A percentile compares a stretch with the other conserved stretches of the same genome.
phyloP scores from a whole-genome alignment of 2,888 invertebrate species.

The Hipparchia semele region DNA sequence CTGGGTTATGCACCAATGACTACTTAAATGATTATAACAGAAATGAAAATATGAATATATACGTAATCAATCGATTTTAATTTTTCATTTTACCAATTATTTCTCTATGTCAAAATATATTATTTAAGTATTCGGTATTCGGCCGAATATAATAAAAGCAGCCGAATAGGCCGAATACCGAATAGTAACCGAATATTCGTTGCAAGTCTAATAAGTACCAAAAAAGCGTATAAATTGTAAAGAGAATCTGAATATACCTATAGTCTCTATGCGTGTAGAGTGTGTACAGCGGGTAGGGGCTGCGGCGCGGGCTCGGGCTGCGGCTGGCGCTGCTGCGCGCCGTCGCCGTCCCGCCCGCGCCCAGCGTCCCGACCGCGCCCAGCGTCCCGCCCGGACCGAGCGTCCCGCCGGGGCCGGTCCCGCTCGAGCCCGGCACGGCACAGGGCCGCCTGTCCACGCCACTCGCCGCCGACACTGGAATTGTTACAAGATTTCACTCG shows the following conservation, averaged over 20 bases:
- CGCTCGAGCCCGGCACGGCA: slow-evolving; percentile 16
- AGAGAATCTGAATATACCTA: slow-evolving; percentile 16
- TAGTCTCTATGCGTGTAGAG: slow-evolving; percentile 40
- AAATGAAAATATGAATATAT: too few relatives aligned
- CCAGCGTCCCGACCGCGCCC: slow-evolving; percentile 4
- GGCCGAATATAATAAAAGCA: too few relatives aligned
- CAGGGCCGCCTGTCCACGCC: slow-evolving; percentile 20
- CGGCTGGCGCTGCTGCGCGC: slow-evolving; percentile 28
- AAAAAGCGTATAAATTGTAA: neutral
- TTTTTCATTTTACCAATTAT: too few relatives aligned
- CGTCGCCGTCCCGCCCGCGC: slow-evolving; percentile 16
- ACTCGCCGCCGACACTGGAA: slow-evolving; percentile 24
- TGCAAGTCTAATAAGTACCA: too few relatives aligned
- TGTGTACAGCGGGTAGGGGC: slow-evolving; percentile 42
- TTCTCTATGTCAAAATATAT: too few relatives aligned
- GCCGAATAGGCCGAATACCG: too few relatives aligned
- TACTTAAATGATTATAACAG: too few relatives aligned
- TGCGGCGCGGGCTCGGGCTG: slow-evolving; percentile 41
- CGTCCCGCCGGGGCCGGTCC: neutral
- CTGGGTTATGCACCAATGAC: too few relatives aligned
- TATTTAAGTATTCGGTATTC: too few relatives aligned
- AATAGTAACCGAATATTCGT: too few relatives aligned
- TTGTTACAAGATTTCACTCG: too few relatives aligned
- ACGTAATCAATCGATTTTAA: too few relatives aligned
- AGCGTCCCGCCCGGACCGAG: neutral